Percentiles rank a stretch among this genome's conserved stretches.
Evolutionary conservation across 2,888 invertebrate species (phyloP).

Genomic region (Plagodis dolabraria): DNA sequence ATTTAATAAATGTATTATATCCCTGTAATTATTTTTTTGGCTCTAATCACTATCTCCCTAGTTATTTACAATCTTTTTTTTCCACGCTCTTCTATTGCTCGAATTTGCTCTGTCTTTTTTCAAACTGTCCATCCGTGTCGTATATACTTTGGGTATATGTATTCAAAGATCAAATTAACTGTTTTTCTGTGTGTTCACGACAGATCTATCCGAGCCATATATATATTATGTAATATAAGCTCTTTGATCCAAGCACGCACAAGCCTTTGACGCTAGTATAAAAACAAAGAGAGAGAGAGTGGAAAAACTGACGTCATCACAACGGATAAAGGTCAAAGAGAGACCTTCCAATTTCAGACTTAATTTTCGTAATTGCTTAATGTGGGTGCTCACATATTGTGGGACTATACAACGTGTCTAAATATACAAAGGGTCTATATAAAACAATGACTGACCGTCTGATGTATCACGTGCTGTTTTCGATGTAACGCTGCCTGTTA

Average conservation of each 20-base stretch:
- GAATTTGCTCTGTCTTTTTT: no score
- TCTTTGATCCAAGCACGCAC: background rate
- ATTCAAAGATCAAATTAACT: background rate
- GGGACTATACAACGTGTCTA: background rate
- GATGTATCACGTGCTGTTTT: no score
- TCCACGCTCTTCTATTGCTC: no score
- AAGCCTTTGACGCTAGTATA: conserved; percentile 4
- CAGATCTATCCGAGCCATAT: background rate
- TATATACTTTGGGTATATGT: no score
- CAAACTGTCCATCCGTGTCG: no score
- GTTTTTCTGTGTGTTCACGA: background rate
- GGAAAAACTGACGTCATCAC: conserved; percentile 19
- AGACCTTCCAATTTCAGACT: conserved; percentile 18
- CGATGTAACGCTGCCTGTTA: no score
- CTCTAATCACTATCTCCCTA: no score
- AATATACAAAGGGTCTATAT: background rate
- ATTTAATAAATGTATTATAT: no score
- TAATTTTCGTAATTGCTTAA: conserved; percentile 15
- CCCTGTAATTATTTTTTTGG: no score
- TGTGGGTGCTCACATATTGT: conserved; percentile 1
- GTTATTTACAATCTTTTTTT: no score
- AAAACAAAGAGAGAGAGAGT: conserved; percentile 3
- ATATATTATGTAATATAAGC: no score
- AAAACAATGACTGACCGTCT: no score
- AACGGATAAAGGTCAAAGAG: conserved; percentile 17